phyloP scores from a whole-genome alignment of 2,888 invertebrate genomes.

The Eupelmus urozonus region DNA sequence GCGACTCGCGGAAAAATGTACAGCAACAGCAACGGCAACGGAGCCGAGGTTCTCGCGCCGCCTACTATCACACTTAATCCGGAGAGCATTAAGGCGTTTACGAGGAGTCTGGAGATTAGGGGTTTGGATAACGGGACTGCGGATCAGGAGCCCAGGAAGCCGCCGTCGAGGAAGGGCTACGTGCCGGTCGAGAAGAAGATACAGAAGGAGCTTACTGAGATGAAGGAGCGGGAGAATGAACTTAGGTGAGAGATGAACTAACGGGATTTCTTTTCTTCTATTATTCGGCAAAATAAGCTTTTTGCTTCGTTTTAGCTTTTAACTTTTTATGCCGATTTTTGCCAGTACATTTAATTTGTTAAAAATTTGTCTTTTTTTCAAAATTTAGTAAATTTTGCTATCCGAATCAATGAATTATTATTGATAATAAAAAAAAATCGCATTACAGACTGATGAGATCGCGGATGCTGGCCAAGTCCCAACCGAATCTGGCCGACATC shows the following conservation, averaged over 20 bases:
- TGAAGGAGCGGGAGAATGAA: constrained; percentile 89
- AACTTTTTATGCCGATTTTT: no score
- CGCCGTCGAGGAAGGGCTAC: constrained; percentile 85
- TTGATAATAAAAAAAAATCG: no score
- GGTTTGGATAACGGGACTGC: constrained; percentile 62
- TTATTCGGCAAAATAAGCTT: no score
- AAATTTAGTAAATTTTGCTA: not conserved
- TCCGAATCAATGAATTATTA: not conserved
- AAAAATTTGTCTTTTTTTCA: not conserved
- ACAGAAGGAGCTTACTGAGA: constrained; percentile 90
- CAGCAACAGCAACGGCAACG: not conserved
- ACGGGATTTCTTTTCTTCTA: no score
- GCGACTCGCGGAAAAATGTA: constrained; percentile 86
- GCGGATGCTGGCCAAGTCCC: constrained; percentile 76
- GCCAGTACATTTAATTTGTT: not conserved
- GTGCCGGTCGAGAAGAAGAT: constrained; percentile 93
- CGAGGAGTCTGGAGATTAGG: constrained; percentile 67
- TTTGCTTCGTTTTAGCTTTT: no score
- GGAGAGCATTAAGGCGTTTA: constrained; percentile 68
- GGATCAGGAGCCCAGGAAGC: constrained; percentile 69
- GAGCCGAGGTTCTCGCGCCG: constrained; percentile 4
- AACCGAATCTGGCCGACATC: constrained; percentile 76
- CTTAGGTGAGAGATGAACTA: constrained; percentile 84
- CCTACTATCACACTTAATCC: constrained; percentile 68
- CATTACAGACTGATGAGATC: constrained; percentile 75